These are phyloP conservation scores for Microplitis manilae DNA, from an alignment of 2,888 invertebrate genomes.

Conservation along the genomic window DNA sequence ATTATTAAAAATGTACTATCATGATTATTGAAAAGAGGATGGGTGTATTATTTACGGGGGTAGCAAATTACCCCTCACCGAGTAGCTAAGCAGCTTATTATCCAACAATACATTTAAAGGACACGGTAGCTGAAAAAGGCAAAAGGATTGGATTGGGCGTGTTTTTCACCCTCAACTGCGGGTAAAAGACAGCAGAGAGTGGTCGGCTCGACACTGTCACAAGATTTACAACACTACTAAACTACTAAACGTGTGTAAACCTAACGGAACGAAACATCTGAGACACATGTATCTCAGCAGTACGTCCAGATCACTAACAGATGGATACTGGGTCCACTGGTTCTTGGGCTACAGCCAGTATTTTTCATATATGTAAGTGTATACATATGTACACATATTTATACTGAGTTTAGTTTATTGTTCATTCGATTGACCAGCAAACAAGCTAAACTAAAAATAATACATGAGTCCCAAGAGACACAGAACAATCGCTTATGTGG, in stretches of 20 bases:
- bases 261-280: not conserved
- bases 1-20: constrained; percentile 4
- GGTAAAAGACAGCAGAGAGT: constrained; percentile 23
- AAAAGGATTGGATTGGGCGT: constrained; percentile 55
- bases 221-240: constrained; percentile 58
- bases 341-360: not conserved
- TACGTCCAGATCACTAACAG: constrained; percentile 47
- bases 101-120: constrained; percentile 55
- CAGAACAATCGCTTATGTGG: constrained; percentile 7
- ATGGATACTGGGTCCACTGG: constrained; percentile 47
- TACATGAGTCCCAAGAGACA: constrained; percentile 45
- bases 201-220: constrained; percentile 28
- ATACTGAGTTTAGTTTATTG: not conserved
- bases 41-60: constrained; percentile 65
- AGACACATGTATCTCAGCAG: constrained; percentile 30
- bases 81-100: constrained; percentile 68
- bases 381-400: not conserved
- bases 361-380: not conserved
- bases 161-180: constrained; percentile 48
- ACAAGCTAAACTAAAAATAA: constrained; percentile 35
- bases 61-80: constrained; percentile 62
- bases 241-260: constrained; percentile 6
- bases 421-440: constrained; percentile 34
- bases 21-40: constrained; percentile 30
- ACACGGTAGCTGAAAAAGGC: constrained; percentile 28